Base-by-base conservation (phyloP, 2,888 invertebrate species). In the Dioctria linearis region DNA sequence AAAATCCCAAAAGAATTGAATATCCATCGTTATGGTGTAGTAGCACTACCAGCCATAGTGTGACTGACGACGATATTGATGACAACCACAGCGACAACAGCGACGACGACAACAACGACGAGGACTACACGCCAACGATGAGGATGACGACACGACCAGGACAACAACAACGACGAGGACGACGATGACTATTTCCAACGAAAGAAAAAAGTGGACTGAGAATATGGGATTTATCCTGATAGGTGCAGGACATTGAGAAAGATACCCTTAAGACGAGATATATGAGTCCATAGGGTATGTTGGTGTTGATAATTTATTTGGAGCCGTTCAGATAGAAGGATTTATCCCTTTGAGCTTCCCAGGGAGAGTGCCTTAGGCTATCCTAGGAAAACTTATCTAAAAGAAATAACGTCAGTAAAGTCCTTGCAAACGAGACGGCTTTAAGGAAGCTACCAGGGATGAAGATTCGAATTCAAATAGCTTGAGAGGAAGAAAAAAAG, bases 271-370 rank as follows among this genome's bases (percentile, higher is more conserved):
- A 76, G 63, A 75, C 40, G 57, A 59, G 76, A 76, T 76, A 76
- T 76, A 76, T 76, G 63, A 42, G 63, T 46, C 76, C 49, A 46
- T 43, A 49, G 76, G 63, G 76, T 49, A 43, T 46, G 63, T 76
- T 63, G 63, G 76, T 43, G 63, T 63, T 63, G 76, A 76, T 76
- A 76, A 76, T 76, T 76, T 76, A 76, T 76, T 76, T 76, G 46
- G 2, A 76, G 46, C 39, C 63, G 37, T 51, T 76, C 76, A 63
- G 49, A 76, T 51, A 57, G 49, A 76, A 25, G 76, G 76, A 63
- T 63, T 61, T 76, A 76, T 63, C 63, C 76, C 49, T 76, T 54
- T 57, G 73, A 42, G 42, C 57, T 73, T 57, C 8, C 11, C 8
- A 8, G 42, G 3, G 13, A 39, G 63, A 46, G 13, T 46, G 39